Percentiles rank a stretch among this genome's conserved stretches.
These are phyloP conservation scores for Echinarachnius parma DNA, from an alignment of 53 echinoderm and acorn worm species.

Conservation along the genomic window DNA sequence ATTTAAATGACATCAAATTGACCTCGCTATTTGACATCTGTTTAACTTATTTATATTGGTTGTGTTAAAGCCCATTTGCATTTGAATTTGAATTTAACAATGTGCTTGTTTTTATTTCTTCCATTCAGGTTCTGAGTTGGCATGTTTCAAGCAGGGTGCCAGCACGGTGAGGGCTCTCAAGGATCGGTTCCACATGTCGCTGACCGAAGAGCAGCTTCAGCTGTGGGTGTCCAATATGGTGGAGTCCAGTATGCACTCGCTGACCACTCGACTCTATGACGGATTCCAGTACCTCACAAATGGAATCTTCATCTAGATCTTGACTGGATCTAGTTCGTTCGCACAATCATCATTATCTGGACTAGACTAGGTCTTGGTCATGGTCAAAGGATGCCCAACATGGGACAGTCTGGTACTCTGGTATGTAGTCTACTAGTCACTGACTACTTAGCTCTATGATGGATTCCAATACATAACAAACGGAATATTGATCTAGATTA, in stretches of 20 bases:
- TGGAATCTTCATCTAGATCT: constrained; percentile 82
- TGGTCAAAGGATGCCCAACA: too few relatives aligned
- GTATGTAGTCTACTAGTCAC: too few relatives aligned
- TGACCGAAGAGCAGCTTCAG: constrained; percentile 96
- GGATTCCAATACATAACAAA: constrained; percentile 93
- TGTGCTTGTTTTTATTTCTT: too few relatives aligned
- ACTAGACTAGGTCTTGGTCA: too few relatives aligned
- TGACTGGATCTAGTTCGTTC: too few relatives aligned
- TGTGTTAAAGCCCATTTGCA: too few relatives aligned
- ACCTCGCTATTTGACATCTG: too few relatives aligned
- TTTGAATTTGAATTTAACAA: too few relatives aligned
- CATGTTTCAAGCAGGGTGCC: constrained; percentile 97
- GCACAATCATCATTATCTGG: too few relatives aligned
- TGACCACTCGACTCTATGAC: constrained; percentile 93
- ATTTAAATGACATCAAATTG: too few relatives aligned
- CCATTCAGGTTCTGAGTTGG: constrained; percentile 83
- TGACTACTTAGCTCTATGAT: constrained; percentile 77
- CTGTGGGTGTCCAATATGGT: constrained; percentile 97
- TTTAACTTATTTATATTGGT: too few relatives aligned
- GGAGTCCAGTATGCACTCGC: constrained; percentile 99
- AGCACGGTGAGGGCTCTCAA: constrained; percentile 84
- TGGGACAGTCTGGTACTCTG: too few relatives aligned
- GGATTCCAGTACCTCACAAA: constrained; percentile 99
- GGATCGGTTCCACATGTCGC: constrained; percentile 94
- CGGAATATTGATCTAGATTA: constrained; percentile 69